These are phyloP conservation scores for Tautogolabrus adspersus DNA, from an alignment of 2,113 vertebrate species.

Conservation along the genomic window DNA sequence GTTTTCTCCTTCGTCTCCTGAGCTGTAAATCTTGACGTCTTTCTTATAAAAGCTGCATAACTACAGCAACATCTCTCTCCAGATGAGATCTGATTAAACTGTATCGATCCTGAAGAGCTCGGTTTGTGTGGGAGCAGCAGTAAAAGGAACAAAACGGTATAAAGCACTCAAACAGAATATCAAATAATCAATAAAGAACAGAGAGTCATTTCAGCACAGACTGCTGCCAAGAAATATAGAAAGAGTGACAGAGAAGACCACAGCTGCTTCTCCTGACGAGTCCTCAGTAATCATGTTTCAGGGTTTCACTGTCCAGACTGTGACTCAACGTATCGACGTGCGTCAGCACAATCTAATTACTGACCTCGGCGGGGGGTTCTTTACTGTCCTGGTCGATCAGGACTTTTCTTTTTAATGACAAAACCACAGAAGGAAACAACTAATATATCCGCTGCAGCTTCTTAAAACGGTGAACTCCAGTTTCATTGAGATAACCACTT, in stretches of 20 bases:
- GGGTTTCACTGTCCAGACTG: neutral
- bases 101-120: constrained; percentile 48
- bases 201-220: constrained; percentile 2
- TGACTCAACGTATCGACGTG: neutral
- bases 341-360: neutral
- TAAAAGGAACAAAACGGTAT: constrained; percentile 29
- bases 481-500: too few species aligned
- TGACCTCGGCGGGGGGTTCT: neutral
- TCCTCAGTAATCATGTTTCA: neutral
- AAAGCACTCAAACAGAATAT: constrained; percentile 37
- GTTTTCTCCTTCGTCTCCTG: neutral
- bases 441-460: too few species aligned
- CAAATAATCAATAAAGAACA: constrained; percentile 45
- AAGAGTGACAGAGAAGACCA: neutral
- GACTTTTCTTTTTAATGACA: neutral
- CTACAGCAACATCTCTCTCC: constrained; percentile 6
- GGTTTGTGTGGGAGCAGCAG: constrained; percentile 17
- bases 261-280: neutral
- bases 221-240: neutral
- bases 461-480: too few species aligned
- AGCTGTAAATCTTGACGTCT: neutral
- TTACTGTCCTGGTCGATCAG: neutral
- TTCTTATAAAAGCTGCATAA: constrained; percentile 1
- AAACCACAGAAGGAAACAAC: neutral
- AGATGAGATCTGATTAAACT: constrained; percentile 44